Evolutionary conservation across 2,888 invertebrate genomes (phyloP), one percentile per base, ranked within the genome.

Genomic region (Philhelius pedissequus): DNA sequence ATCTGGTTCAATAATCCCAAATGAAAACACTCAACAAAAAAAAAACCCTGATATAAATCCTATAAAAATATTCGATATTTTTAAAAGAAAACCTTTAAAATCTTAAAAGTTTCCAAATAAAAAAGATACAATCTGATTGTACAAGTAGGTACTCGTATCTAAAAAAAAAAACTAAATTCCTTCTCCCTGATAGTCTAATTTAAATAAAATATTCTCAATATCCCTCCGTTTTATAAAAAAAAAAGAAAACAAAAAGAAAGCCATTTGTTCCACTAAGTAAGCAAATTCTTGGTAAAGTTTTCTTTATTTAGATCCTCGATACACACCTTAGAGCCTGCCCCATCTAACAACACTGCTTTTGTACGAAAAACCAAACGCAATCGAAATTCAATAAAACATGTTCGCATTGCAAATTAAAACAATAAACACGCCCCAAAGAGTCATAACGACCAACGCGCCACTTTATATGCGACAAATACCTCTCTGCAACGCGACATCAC

Each of bases 371-470:
- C 64, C 64, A 58, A 75, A 68, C 71, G 84, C 84, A 84, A 84
- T 84, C 80, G 84, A 80, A 84, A 84, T 84, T 84, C 84, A 84
- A 84, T 84, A 84, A 84, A 84, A 84, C 84, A 84, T 84, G 84
- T 80, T 84, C 84, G 76, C 75, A 84, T 84, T 84, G 80, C 84
- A 84, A 84, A 84, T 84, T 84, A 84, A 84, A 84, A 84, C 84
- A 84, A 84, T 84, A 84, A 84, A 84, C 84, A 84, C 84, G 84
- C 84, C 84, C 84, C 80, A 71, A 84, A 84, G 84, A 84, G 66
- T 84, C 84, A 84, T 80, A 84, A 84, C 84, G 84, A 80, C 84
- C 80, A 84, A 80, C 71, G 84, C 76, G 84, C 70, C 80, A 84
- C 84, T 84, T 80, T 84, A 84, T 80, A 84, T 84, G 84, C 84